A percentile compares a stretch with the other conserved stretches of the same genome.
These are phyloP conservation scores for Drosophila dunni DNA, from an alignment of 1,140 invertebrate genomes.

Conservation along the genomic window DNA sequence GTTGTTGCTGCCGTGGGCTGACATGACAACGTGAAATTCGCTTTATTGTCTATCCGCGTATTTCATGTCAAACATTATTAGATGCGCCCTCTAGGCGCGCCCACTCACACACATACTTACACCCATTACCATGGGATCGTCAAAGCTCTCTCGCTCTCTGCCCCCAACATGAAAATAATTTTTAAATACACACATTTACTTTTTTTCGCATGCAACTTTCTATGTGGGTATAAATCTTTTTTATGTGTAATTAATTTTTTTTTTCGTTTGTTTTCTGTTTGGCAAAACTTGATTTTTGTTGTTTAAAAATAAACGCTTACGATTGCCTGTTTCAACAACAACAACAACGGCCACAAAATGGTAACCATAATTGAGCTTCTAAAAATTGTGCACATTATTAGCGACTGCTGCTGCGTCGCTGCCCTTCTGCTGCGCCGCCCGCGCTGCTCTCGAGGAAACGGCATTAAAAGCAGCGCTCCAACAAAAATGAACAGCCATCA, in stretches of 20 bases:
- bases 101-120: conserved; percentile 55
- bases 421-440: conserved; percentile 11
- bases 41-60: conserved; percentile 77
- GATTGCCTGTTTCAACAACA: conserved; percentile 58
- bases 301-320: conserved; percentile 78
- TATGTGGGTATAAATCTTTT: conserved; percentile 79
- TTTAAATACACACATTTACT: conserved; percentile 35
- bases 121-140: conserved; percentile 63
- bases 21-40: conserved; percentile 81
- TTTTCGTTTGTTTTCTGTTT: conserved; percentile 37
- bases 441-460: conserved; percentile 1
- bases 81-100: conserved; percentile 74
- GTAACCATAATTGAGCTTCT: conserved; percentile 72
- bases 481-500: not conserved
- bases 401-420: conserved; percentile 11
- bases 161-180: conserved; percentile 72
- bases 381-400: conserved; percentile 60
- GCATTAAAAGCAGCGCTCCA: conserved; percentile 7
- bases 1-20: conserved; percentile 57
- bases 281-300: conserved; percentile 72
- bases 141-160: conserved; percentile 48
- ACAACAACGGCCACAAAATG: conserved; percentile 45
- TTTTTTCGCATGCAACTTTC: conserved; percentile 73
- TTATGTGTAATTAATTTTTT: conserved; percentile 75
- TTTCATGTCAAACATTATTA: conserved; percentile 78